phyloP scores from a whole-genome alignment of 2,797 vertebrate species.

The Muscicapa comitata region DNA sequence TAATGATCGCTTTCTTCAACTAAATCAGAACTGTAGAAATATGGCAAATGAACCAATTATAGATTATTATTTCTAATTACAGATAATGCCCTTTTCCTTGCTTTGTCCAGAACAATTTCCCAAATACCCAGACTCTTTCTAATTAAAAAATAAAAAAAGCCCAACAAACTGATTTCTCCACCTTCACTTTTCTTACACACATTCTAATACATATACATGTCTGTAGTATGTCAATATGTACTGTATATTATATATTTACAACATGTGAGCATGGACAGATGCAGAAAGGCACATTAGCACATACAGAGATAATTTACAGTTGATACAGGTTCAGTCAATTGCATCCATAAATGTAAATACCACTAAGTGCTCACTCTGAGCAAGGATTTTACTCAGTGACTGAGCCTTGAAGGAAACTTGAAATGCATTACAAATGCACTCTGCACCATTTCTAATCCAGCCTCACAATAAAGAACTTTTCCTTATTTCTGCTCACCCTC shows the following conservation, averaged over 20 bases:
- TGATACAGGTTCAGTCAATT: neutral
- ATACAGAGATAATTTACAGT: neutral
- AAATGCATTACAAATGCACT: neutral
- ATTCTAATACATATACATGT: neutral
- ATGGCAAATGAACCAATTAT: constrained; percentile 85
- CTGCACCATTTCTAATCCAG: neutral
- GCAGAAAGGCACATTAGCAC: neutral
- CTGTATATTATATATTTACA: too few species aligned
- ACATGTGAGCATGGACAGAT: fast-evolving
- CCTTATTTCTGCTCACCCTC: neutral
- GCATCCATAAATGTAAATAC: neutral
- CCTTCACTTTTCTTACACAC: neutral
- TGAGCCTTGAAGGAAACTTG: neutral
- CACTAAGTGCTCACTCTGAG: neutral
- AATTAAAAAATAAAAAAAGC: neutral
- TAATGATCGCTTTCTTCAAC: constrained; percentile 83
- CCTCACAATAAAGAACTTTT: neutral
- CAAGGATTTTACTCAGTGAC: neutral
- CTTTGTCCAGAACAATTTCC: constrained; percentile 79
- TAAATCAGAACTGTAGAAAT: constrained; percentile 85
- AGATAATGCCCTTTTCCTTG: constrained; percentile 80
- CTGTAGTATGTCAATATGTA: fast-evolving
- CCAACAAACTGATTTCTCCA: neutral
- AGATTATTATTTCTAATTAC: constrained; percentile 86
- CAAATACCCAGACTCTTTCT: constrained; percentile 56